Percentiles rank a stretch among this genome's conserved stretches.
Conservation (phyloP, 2,888 invertebrate genomes). For the Hyposoter didymator region DNA sequence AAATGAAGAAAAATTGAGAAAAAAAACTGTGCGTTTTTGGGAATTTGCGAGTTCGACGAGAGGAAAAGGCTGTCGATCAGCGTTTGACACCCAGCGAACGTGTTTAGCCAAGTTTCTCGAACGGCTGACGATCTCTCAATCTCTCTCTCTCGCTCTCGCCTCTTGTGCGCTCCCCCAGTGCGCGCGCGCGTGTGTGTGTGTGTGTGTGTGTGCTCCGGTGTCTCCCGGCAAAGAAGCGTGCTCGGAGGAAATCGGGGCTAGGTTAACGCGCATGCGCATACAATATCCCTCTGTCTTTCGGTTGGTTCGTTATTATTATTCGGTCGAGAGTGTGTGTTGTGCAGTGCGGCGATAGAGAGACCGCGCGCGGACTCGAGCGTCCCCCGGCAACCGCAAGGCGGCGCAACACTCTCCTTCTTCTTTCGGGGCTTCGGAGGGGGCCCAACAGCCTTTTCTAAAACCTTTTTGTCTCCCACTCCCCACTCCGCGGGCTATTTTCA, state of each 20-base stretch:
- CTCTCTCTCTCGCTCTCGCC: constrained; percentile 8
- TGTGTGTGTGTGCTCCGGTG: not conserved
- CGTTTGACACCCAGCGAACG: constrained; percentile 5
- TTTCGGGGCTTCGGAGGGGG: constrained; percentile 17
- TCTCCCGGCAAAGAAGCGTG: constrained; percentile 37
- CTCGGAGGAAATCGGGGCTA: constrained; percentile 60
- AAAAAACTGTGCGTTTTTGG: constrained; percentile 5
- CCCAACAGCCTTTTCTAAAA: constrained; percentile 37
- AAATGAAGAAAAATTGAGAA: not conserved
- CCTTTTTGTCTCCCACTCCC: not conserved
- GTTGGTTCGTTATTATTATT: constrained; percentile 1
- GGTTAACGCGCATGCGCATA: constrained; percentile 65
- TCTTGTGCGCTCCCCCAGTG: not conserved
- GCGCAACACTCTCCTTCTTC: constrained; percentile 28
- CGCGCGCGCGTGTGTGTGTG: no score
- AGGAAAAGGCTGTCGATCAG: constrained; percentile 1
- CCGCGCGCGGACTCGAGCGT: constrained; percentile 2
- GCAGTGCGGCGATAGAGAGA: not conserved
- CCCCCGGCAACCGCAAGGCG: constrained; percentile 55
- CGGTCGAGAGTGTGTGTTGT: not conserved
- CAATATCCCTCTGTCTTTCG: constrained; percentile 24
- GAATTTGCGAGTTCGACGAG: not conserved
- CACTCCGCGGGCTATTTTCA: constrained; percentile 5
- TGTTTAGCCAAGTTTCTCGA: constrained; percentile 36
- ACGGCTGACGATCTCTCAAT: constrained; percentile 2